Base-by-base conservation (phyloP, 2,797 vertebrate genomes). In the Melopsittacus undulatus region DNA sequence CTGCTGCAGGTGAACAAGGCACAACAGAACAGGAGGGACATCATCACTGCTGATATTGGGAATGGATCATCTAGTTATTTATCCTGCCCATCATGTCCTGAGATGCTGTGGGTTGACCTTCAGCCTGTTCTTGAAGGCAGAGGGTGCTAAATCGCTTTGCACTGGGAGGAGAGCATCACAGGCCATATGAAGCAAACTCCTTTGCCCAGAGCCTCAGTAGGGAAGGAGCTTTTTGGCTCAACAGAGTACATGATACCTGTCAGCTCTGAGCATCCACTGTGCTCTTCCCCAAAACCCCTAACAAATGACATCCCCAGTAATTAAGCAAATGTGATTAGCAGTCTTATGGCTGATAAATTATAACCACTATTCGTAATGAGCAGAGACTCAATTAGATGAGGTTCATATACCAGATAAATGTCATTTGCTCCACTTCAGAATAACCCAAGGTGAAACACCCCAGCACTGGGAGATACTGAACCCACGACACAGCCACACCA, bases 311-410 rank as follows among this genome's bases (percentile, higher is more conserved):
- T 49, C 4, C 4, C 18, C 38, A 22, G 51, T 68, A 86, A 90
- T 83, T 80, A 86, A 76, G 74, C 43, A 56, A 82, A 91, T 7
- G 45, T 5, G 3, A 54, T 85, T 38, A n/a, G 72, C 11, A 2
- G 57, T 56, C 82, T 79, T 89, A 56, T 46, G 63, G 63, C 68
- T 82, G 68, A 77, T 79, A 78, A 85, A 89, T 64, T 72, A n/a
- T 56, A 77, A 70, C 52, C 45, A 73, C 61, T 72, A 15, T 64
- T 72, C 73, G 89, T 79, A 85, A 67, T 63, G 76, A 85, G 83
- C 43, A 42, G 49, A 45, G 67, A 51, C 81, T 93, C 84, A 66
- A 67, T 79, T 62, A 83, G 76, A 64, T 9, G n/a, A 79, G 42
- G 64, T 83, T 92, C 77, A 88, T 88, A 79, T 57, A 72, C 57